Evolutionary conservation across 2,797 vertebrate genomes (phyloP), one percentile per base, ranked within the genome.

Genomic region (Sarcoramphus papa): DNA sequence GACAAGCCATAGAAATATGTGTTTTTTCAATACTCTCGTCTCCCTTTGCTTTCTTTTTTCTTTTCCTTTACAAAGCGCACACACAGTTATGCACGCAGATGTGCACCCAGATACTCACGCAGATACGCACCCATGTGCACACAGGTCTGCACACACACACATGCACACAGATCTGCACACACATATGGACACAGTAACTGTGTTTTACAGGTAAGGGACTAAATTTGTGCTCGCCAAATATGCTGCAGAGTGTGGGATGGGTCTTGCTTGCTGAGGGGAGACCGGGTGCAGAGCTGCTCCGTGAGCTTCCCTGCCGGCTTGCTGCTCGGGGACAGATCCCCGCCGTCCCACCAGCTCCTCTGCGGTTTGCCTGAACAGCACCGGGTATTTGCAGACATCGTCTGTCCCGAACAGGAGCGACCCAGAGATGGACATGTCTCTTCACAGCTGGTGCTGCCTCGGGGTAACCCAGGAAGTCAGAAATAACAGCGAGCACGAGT

Each of bases 351-450:
- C 75, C 37, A 30, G 62, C 33, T 35, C 18, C 59, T 17, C 47
- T 5, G 19, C 16, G 2, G 7, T 27, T 21, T 40, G 47, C 75
- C 48, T 11, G 2, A 33, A 4, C 22, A 7, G 45, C 4, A 3
- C 10, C 1, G 2, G 59, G 59, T 4, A 6, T 28, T n/a, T 18
- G 25, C 37, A 18, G 31, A 5, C 1, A 1, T 2, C 7, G 0
- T 19, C 60, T 14, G 37, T 45, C 45, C 60, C 4, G 2, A 30
- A 19, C 60, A 43, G 37, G 24, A 7, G 48, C 2, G 9, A 4
- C 76, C 31, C 50, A 7, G 48, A 23, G 20, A 12, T 30, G 62
- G 51, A 23, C 15, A 1, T 1, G 9, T 30, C 25, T 33, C 62
- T 14, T 23, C 60, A 4, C 17, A 16, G 59, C 35, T 27, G 23